Evolutionary conservation across 2,797 vertebrate species (phyloP).

Genomic region (Cuniculus paca): DNA sequence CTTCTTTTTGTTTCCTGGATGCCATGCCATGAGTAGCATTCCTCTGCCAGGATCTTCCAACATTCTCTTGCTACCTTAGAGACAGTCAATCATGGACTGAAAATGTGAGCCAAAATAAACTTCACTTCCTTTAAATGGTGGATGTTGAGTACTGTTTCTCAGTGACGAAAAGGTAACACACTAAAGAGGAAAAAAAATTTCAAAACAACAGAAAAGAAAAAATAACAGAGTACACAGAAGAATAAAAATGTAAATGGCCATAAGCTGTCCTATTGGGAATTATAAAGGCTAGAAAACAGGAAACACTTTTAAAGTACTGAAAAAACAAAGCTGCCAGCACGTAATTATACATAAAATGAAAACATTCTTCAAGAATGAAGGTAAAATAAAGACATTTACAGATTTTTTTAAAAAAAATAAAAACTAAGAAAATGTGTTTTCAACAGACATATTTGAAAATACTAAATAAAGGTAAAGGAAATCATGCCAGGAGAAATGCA

Average conservation of each 20-base stretch:
- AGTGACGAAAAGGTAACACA: background rate
- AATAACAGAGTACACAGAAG: background rate
- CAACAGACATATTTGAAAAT: constrained; percentile 34
- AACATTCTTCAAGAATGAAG: constrained; percentile 5
- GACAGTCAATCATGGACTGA: background rate
- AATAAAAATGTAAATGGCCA: background rate
- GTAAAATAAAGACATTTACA: constrained; percentile 43
- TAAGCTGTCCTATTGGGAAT: background rate
- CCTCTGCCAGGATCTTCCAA: background rate
- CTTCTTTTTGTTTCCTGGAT: background rate
- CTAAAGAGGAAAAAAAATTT: background rate
- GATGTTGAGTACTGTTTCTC: background rate
- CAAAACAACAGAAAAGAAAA: background rate
- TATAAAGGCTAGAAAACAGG: background rate
- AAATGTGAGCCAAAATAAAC: background rate
- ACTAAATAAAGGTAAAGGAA: constrained; percentile 1
- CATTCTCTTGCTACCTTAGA: background rate
- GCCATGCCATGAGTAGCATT: background rate
- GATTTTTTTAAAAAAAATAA: background rate
- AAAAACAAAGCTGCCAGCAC: background rate
- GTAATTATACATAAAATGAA: background rate
- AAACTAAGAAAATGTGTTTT: background rate
- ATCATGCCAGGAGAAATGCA: background rate
- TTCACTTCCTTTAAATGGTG: background rate
- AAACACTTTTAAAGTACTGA: background rate